Evolutionary conservation across 1,140 invertebrate species (phyloP).

Genomic region (Ganaspis sp.): DNA sequence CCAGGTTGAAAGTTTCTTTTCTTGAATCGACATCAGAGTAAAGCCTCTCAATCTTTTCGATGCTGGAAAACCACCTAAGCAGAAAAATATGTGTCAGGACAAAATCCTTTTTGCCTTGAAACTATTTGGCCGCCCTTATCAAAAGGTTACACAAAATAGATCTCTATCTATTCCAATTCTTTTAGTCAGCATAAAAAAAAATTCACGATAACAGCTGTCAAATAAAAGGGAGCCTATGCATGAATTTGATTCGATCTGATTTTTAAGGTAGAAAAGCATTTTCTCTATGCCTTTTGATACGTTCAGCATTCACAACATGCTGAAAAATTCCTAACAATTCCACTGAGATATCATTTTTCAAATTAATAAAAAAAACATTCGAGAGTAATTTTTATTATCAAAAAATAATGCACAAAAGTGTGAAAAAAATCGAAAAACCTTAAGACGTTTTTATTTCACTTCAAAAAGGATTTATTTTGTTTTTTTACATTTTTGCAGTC

Average conservation of each 20-base stretch:
- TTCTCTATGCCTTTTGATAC: background rate
- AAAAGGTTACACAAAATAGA: conserved; percentile 14
- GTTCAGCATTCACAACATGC: background rate
- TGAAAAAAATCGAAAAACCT: too few relatives aligned
- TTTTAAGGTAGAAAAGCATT: background rate
- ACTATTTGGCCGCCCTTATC: background rate
- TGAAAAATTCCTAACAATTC: background rate
- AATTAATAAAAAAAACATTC: too few relatives aligned
- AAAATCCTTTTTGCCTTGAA: background rate
- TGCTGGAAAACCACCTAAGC: conserved; percentile 8
- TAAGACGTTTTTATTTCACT: too few relatives aligned
- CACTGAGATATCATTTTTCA: background rate
- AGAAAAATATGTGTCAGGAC: conserved; percentile 9
- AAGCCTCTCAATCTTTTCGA: conserved; percentile 5
- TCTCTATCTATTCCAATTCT: conserved; percentile 9
- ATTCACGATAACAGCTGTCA: background rate
- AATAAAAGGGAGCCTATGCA: background rate
- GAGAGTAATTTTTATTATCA: too few relatives aligned
- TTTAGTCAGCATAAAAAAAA: background rate
- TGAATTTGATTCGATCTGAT: background rate
- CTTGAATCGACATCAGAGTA: background rate
- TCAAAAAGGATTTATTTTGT: too few relatives aligned
- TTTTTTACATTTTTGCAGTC: too few relatives aligned
- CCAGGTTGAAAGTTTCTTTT: conserved; percentile 5
- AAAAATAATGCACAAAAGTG: too few relatives aligned